These are phyloP conservation scores for Pocillopora verrucosa DNA, from an alignment of 64 coral and sea anemone species.

Conservation along the genomic window DNA sequence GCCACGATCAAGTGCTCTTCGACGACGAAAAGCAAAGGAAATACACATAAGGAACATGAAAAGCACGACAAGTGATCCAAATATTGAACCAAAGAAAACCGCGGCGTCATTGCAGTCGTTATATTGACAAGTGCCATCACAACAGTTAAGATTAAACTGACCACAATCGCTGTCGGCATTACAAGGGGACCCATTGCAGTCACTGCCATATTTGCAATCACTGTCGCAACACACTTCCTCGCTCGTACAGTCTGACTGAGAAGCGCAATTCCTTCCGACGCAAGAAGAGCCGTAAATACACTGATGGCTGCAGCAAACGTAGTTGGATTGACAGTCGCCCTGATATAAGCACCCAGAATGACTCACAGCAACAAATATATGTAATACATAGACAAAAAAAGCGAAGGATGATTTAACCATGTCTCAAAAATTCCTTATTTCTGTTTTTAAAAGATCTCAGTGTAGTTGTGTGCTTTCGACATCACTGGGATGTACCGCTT, in stretches of 20 bases:
- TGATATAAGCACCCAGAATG: background rate
- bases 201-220: background rate
- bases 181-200: background rate
- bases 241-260: background rate
- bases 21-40: background rate
- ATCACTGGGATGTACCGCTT: too few relatives aligned
- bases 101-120: background rate
- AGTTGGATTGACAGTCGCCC: background rate
- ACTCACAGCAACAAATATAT: background rate
- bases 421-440: too few relatives aligned
- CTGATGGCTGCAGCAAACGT: background rate
- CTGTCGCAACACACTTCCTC: background rate
- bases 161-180: background rate
- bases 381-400: too few relatives aligned
- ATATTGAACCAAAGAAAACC: background rate
- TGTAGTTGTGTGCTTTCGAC: too few relatives aligned
- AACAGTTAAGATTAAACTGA: background rate
- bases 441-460: too few relatives aligned
- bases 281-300: background rate
- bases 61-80: background rate
- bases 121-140: background rate
- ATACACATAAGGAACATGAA: background rate
- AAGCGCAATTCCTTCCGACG: background rate
- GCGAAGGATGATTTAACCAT: too few relatives aligned
- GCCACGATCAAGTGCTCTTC: background rate